Conservation (phyloP, 2,888 invertebrate genomes). For the Synergus gifuensis region DNA sequence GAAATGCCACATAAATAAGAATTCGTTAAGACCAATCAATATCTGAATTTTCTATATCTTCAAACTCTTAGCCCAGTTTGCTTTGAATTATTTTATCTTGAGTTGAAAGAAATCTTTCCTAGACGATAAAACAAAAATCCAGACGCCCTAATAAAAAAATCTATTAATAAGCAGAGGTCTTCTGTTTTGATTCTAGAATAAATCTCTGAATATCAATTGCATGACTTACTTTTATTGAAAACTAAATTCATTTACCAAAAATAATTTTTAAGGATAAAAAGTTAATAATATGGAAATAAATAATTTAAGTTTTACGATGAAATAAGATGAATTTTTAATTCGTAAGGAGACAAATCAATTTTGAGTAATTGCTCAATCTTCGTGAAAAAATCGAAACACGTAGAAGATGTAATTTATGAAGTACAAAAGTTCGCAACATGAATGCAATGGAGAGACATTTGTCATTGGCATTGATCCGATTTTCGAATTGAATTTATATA, state of each 20-base stretch:
- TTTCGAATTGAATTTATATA: neutral
- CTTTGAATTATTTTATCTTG: neutral
- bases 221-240: neutral
- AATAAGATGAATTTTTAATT: neutral
- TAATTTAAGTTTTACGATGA: neutral
- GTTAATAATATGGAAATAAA: no score
- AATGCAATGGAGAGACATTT: neutral
- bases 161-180: neutral
- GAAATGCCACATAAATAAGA: neutral
- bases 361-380: neutral
- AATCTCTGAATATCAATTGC: neutral
- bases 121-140: neutral
- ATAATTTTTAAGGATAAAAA: no score
- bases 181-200: neutral
- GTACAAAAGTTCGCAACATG: neutral
- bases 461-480: conserved; percentile 3
- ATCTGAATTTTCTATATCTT: neutral
- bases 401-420: neutral
- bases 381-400: neutral
- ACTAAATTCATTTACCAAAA: neutral
- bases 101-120: neutral
- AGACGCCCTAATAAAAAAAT: neutral
- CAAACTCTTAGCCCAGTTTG: neutral
- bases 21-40: neutral
- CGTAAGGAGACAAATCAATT: neutral